Evolutionary conservation across 2,113 vertebrate species (phyloP).

Genomic region (Tyto alba): DNA sequence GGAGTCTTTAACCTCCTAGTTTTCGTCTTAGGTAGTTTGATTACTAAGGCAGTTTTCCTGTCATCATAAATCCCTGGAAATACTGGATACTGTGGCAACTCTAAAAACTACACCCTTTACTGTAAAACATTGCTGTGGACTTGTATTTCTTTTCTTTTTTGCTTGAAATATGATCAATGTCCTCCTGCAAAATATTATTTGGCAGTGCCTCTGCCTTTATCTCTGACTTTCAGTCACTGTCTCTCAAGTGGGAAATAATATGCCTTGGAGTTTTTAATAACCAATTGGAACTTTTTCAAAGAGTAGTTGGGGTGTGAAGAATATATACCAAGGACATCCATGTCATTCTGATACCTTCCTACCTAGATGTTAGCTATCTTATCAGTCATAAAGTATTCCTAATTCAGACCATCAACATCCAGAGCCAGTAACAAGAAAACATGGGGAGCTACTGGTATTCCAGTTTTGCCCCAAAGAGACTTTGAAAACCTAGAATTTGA

Average conservation of each 20-base stretch:
- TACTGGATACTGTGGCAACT: background rate
- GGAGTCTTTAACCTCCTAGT: background rate
- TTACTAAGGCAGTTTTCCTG: constrained; percentile 9
- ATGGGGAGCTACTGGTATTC: background rate
- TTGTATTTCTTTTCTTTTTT: background rate
- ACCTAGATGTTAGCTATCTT: background rate
- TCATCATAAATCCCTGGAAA: background rate
- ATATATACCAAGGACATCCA: background rate
- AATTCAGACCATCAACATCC: background rate
- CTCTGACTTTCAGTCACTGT: background rate
- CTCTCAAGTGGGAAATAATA: constrained; percentile 27
- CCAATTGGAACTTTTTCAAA: background rate
- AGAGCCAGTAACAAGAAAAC: background rate
- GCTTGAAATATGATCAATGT: background rate
- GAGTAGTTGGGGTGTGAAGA: constrained; percentile 3
- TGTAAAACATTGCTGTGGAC: background rate
- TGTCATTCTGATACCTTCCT: background rate
- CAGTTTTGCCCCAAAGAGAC: background rate
- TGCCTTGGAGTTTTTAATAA: constrained; percentile 15
- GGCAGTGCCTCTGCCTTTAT: background rate
- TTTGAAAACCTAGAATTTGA: background rate
- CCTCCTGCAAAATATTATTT: background rate
- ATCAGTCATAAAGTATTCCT: background rate
- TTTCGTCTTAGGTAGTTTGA: constrained; percentile 6
- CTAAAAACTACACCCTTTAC: background rate